Conservation (phyloP, 2,888 invertebrate genomes). For the Drosophila pseudotalamancana region DNA sequence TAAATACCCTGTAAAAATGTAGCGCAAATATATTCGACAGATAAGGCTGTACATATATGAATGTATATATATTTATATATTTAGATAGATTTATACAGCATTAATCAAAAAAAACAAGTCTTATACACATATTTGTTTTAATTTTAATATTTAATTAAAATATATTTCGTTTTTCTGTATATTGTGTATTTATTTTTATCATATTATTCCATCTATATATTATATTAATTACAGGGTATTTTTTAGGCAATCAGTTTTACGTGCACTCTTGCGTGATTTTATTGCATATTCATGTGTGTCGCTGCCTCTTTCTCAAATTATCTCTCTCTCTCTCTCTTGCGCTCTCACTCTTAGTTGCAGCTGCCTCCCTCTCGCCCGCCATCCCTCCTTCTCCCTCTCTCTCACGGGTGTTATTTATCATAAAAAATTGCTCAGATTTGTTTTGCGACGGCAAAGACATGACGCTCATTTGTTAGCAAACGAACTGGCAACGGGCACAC, state of each 20-base stretch:
- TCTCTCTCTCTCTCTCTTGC: not conserved
- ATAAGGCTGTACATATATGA: not conserved
- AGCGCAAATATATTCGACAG: not conserved
- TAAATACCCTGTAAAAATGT: slow-evolving; percentile 11
- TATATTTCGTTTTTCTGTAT: no score
- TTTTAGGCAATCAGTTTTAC: fast-evolving
- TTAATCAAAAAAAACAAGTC: no score
- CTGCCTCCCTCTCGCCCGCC: not conserved
- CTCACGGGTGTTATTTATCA: slow-evolving; percentile 71
- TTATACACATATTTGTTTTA: no score
- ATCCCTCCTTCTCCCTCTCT: slow-evolving; percentile 1
- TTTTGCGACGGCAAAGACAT: slow-evolving; percentile 79
- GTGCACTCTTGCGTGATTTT: not conserved
- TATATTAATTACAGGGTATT: not conserved
- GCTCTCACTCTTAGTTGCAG: not conserved
- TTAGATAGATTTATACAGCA: no score
- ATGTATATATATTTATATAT: not conserved
- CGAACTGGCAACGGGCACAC: slow-evolving; percentile 47
- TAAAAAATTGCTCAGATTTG: slow-evolving; percentile 78
- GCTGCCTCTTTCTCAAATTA: not conserved
- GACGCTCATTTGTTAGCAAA: slow-evolving; percentile 75
- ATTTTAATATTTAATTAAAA: no score
- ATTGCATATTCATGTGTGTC: slow-evolving; percentile 12
- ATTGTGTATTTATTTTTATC: no score
- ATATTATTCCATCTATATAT: no score